These are phyloP conservation scores for Ormyrus pomaceus DNA, from an alignment of 2,888 invertebrate genomes.

Conservation along the genomic window DNA sequence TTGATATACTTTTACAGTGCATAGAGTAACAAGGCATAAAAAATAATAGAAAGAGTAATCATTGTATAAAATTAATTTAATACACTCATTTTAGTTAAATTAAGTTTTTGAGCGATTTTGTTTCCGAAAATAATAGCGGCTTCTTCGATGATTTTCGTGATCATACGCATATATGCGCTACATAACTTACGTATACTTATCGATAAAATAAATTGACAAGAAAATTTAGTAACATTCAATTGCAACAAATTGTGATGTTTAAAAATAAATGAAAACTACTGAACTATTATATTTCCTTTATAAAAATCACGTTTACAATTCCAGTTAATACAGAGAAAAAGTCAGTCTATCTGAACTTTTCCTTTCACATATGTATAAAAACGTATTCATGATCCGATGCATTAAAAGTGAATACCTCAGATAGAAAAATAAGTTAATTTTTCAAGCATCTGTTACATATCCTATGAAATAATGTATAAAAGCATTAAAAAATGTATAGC, in stretches of 20 bases:
- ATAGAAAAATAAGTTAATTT: constrained; percentile 42
- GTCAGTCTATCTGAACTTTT: constrained; percentile 52
- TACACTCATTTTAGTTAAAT: constrained; percentile 7
- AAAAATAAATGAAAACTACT: not conserved
- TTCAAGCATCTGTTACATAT: constrained; percentile 10
- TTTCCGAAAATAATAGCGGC: constrained; percentile 22
- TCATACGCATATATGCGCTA: constrained; percentile 1
- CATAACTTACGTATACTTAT: not conserved
- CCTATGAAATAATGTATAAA: constrained; percentile 48
- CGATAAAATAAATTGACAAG: not conserved
- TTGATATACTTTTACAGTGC: too few species aligned
- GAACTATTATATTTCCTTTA: constrained; percentile 25
- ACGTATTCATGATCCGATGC: constrained; percentile 38
- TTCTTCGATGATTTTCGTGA: constrained; percentile 5
- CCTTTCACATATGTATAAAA: constrained; percentile 47
- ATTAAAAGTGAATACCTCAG: constrained; percentile 37
- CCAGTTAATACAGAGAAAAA: constrained; percentile 41
- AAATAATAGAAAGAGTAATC: constrained; percentile 13
- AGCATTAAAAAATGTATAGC: constrained; percentile 42
- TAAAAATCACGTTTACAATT: constrained; percentile 50
- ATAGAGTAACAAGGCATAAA: not conserved
- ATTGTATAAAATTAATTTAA: constrained; percentile 28
- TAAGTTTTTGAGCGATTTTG: constrained; percentile 46
- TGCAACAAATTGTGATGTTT: not conserved
- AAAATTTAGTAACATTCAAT: not conserved